Evolutionary conservation across 2,113 vertebrate genomes (phyloP), one percentile per base, ranked within the genome.

Genomic region (Ciconia stormi): DNA sequence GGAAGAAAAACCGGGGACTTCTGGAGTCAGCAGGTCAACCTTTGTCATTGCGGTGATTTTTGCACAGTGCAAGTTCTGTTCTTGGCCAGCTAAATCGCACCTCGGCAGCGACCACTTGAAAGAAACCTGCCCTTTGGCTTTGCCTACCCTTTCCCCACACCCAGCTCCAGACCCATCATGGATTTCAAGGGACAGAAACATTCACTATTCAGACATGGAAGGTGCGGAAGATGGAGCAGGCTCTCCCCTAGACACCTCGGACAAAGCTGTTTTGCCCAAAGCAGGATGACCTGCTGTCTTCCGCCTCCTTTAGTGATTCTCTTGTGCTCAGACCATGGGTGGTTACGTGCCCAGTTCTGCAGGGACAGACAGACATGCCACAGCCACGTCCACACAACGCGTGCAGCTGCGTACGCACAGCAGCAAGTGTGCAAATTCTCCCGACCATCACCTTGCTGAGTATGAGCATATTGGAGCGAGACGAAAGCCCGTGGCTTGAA

Each of bases 301-400:
- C 65, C 67, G 61, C 38, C 42, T 40, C 32, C 32, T 21, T 40
- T 6, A 30, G 78, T 12, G 44, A 34, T 30, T 55, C 94, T 49
- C 84, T 7, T 12, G 18, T 87, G 93, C 90, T 74, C 72, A 67
- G 56, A 30, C 59, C 63, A 25, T 0, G 40, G 10, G 32, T 9
- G 56, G 53, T 16, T 3, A 14, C 23, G 0, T 2, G 22, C 61
- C 70, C 10, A 6, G 11, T 3, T 42, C 89, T 25, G 26, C 10
- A 32, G 80, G 70, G 76, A 88, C 90, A 47, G 23, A 40, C 16
- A 20, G 32, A 47, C 7, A 49, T 61, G 76, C 76, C 86, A 3
- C 25, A 16, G 69, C 63, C 22, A 5, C 1, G 10, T 55, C 55
- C 56, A 15, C 30, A 3, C 18, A 2, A 13, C 0, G 5, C 1